These are phyloP conservation scores for Aspiorhynchus laticeps DNA, from an alignment of 2,113 vertebrate species.

Conservation along the genomic window DNA sequence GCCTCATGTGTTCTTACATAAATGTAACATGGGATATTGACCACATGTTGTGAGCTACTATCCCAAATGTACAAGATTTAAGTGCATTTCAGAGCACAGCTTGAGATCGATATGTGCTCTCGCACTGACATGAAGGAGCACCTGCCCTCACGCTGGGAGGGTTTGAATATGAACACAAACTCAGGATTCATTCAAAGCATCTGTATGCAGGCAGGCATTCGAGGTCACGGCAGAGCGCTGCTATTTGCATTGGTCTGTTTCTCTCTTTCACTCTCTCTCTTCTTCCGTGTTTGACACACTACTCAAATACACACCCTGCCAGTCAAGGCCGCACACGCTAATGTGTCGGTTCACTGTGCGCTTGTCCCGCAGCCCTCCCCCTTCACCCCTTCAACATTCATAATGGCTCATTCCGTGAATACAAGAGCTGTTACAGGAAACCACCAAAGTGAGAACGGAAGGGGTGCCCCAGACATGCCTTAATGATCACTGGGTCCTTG, in stretches of 20 bases:
- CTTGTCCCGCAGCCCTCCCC: background rate
- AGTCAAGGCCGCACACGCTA: constrained; percentile 42
- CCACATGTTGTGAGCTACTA: background rate
- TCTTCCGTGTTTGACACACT: constrained; percentile 18
- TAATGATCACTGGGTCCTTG: constrained; percentile 4
- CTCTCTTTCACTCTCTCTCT: background rate
- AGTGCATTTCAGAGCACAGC: constrained; percentile 18
- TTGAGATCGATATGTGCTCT: constrained; percentile 5
- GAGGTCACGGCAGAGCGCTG: background rate
- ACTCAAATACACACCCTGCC: constrained; percentile 41
- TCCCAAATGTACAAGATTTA: background rate
- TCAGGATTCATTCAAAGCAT: constrained; percentile 29
- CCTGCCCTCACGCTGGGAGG: background rate
- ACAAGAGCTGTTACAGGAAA: constrained; percentile 18
- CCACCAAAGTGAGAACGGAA: constrained; percentile 1
- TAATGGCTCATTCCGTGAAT: constrained; percentile 38
- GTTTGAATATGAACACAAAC: constrained; percentile 23
- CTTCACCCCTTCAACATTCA: constrained; percentile 7
- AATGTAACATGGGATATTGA: constrained; percentile 1
- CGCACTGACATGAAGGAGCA: background rate
- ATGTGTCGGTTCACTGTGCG: constrained; percentile 34
- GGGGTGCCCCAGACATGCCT: background rate
- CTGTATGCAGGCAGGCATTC: constrained; percentile 3
- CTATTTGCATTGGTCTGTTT: constrained; percentile 21
- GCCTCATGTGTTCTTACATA: background rate